phyloP scores from a whole-genome alignment of 2,797 vertebrate species.

The Sebastes matsubarae region DNA sequence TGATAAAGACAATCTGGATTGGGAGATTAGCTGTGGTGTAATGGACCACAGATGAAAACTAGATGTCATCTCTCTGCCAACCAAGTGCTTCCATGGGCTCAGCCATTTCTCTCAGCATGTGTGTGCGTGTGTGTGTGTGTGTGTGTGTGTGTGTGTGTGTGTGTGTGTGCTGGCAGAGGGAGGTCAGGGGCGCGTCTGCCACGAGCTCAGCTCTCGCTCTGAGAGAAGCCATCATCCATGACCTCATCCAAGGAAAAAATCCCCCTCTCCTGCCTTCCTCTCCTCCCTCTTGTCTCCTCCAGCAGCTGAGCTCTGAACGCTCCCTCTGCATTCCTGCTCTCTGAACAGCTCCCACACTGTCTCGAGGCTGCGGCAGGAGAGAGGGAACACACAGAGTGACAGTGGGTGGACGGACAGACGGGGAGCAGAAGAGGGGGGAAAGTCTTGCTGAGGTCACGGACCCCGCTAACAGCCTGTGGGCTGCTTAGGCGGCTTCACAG shows the following conservation, averaged over 20 bases:
- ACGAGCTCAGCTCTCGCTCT: constrained; percentile 66
- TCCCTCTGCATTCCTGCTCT: constrained; percentile 77
- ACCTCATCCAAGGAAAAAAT: constrained; percentile 81
- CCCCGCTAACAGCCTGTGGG: constrained; percentile 67
- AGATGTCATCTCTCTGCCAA: constrained; percentile 61
- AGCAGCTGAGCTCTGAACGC: constrained; percentile 59
- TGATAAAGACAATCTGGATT: constrained; percentile 59
- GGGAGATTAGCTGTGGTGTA: constrained; percentile 66
- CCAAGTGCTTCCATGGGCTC: constrained; percentile 40
- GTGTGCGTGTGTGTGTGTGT: constrained; percentile 13
- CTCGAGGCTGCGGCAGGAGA: constrained; percentile 50
- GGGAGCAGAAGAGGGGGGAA: constrained; percentile 49
- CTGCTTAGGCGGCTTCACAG: constrained; percentile 35
- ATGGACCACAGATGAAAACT: constrained; percentile 68
- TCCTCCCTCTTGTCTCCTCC: constrained; percentile 61
- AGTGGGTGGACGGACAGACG: constrained; percentile 48
- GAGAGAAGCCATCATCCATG: constrained; percentile 74
- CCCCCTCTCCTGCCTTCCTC: constrained; percentile 67
- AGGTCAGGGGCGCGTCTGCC: constrained; percentile 76
- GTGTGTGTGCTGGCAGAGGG: constrained; percentile 50
- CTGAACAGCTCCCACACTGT: constrained; percentile 81
- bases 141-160: constrained; percentile 4
- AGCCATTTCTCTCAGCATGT: constrained; percentile 16
- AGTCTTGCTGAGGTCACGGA: constrained; percentile 74
- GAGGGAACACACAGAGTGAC: constrained; percentile 59